Evolutionary conservation across 2,113 vertebrate species (phyloP), one percentile per base, ranked within the genome.

Genomic region (Protobothrops mucrosquamatus): DNA sequence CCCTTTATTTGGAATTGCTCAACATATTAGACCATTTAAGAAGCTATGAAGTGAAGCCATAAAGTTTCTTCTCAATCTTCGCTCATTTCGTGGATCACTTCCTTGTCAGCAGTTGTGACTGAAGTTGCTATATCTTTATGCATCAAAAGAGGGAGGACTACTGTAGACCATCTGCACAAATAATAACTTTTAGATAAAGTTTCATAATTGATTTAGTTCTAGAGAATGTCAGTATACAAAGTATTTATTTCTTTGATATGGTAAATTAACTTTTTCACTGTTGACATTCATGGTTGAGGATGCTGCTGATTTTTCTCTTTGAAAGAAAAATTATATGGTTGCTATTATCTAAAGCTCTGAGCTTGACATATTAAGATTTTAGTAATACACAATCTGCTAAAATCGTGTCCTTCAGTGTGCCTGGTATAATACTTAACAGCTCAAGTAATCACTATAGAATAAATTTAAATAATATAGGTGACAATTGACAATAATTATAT

Each of bases 111-210:
- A 0, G 85, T 91, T 96, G 91, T 91, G 55, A 95, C 85, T 94
- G 51, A 92, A 92, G 85, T 95, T 95, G 91, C 81, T 87, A 54
- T 94, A 96, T 97, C 61, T 95, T 95, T 93, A 91, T 91, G 95
- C 87, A 95, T 96, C 95, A 96, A 96, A 97, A 96, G 93, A 93
- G 57, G 94, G 95, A 87, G 91, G 10, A 22, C 88, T 96, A 96
- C 97, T 96, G 56, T 94, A 93, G 43, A 92, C 94, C 97, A 97
- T 97, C 97, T 98, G 97, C 98, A 93, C 95, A 98, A 98, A 98
- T 96, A 98, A 56, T 91, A 92, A 87, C 29, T 94, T 91, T 94
- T 94, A 93, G 0, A 48, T 15, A 91, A 92, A 93, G 90, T 90
- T 90, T 91, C 0, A 85, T 94, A 94, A 94, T 95, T 96, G 96